A percentile compares a stretch with the other conserved stretches of the same genome.
Evolutionary conservation across 2,888 invertebrate genomes (phyloP).

Genomic region (Megastigmus dorsalis): DNA sequence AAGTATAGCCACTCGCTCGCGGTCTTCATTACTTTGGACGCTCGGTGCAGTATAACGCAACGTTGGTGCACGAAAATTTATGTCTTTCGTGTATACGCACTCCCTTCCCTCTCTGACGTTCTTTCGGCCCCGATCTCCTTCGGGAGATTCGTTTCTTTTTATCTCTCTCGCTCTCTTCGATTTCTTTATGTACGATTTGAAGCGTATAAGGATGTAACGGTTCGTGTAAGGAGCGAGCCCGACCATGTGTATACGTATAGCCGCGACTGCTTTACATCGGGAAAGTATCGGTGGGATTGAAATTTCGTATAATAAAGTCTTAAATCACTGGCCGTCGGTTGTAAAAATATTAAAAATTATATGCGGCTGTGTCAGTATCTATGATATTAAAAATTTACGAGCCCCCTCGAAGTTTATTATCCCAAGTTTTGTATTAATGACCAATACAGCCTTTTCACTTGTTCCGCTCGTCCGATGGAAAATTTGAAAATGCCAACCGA

Average conservation of each 20-base stretch:
- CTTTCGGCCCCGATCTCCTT: constrained; percentile 40
- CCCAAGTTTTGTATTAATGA: no score
- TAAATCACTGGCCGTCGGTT: constrained; percentile 34
- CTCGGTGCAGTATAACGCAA: constrained; percentile 42
- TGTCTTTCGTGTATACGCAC: constrained; percentile 51
- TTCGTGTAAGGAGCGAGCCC: no score
- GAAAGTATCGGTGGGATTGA: constrained; percentile 24
- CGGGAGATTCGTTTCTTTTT: constrained; percentile 33
- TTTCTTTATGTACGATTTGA: constrained; percentile 9
- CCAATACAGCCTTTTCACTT: no score
- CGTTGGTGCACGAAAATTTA: constrained; percentile 58
- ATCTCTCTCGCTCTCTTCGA: constrained; percentile 6
- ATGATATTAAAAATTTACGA: constrained; percentile 3
- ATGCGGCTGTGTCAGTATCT: neutral
- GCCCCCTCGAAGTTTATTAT: no score
- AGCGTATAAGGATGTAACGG: constrained; percentile 21
- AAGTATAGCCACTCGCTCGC: constrained; percentile 46
- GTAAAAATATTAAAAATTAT: constrained; percentile 18
- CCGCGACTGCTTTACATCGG: neutral
- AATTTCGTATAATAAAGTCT: constrained; percentile 27
- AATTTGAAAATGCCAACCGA: no score
- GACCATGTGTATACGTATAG: constrained; percentile 12
- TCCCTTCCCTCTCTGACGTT: constrained; percentile 37
- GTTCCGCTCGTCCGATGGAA: no score
- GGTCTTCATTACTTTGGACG: constrained; percentile 51